These are phyloP conservation scores for Cromileptes altivelis DNA, from an alignment of 2,113 vertebrate species.

Conservation along the genomic window DNA sequence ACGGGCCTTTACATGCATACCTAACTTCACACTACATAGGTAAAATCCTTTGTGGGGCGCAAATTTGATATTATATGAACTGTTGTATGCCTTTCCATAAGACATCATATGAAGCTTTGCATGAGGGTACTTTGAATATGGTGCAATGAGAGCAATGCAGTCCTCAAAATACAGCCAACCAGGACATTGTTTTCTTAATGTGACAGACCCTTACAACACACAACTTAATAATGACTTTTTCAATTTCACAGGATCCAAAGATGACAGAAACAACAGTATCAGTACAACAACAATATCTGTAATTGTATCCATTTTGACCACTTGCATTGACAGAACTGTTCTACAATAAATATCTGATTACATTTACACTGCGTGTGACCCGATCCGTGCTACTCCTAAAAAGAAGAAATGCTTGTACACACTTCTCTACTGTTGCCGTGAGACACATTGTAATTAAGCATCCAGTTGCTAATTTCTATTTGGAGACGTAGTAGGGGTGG, in stretches of 20 bases:
- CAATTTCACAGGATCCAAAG: not conserved
- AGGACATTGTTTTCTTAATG: not conserved
- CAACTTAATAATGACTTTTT: not conserved
- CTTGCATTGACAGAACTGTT: not conserved
- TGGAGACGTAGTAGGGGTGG: slow-evolving; percentile 60
- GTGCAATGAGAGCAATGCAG: too few species aligned
- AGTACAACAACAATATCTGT: not conserved
- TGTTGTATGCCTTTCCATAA: too few species aligned
- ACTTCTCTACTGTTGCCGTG: slow-evolving; percentile 67
- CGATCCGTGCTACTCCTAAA: not conserved
- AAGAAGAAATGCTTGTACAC: slow-evolving; percentile 15
- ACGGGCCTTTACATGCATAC: too few species aligned
- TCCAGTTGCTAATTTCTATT: slow-evolving; percentile 70
- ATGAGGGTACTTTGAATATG: too few species aligned
- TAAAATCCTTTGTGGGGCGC: too few species aligned
- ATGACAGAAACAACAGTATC: not conserved
- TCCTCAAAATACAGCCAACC: not conserved
- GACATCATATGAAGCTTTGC: too few species aligned
- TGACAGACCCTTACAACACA: not conserved
- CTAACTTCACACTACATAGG: too few species aligned
- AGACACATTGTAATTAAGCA: slow-evolving; percentile 79
- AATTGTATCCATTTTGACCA: not conserved
- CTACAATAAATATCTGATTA: slow-evolving; percentile 8
- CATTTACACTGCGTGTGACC: not conserved
- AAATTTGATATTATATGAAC: too few species aligned